Percentiles rank a stretch among this genome's conserved stretches.
Conservation (phyloP, 2,888 invertebrate genomes). For the Sceliomorpha sp. region DNA sequence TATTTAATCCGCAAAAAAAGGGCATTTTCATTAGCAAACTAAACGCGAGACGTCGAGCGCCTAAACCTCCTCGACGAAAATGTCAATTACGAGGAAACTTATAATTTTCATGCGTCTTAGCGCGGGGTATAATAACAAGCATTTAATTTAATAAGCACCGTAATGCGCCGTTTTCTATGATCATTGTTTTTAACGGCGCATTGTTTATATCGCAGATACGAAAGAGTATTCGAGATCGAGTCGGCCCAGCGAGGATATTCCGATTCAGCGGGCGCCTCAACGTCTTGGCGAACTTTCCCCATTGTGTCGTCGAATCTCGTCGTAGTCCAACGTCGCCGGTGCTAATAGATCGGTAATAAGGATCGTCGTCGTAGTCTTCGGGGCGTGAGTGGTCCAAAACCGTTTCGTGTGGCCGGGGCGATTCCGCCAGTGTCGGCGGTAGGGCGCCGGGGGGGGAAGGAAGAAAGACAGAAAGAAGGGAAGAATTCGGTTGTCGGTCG, state of each 20-base stretch:
- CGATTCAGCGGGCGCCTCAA: slow-evolving; percentile 8
- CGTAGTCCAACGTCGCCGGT: slow-evolving; percentile 1
- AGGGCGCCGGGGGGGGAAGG: too few relatives aligned
- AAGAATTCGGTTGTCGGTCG: slow-evolving; percentile 5
- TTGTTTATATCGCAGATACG: slow-evolving; percentile 35
- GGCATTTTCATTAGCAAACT: too few relatives aligned
- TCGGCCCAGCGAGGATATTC: slow-evolving; percentile 17
- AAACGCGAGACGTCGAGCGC: too few relatives aligned
- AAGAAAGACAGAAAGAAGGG: slow-evolving; percentile 2
- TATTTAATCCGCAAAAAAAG: too few relatives aligned
- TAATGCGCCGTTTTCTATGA: not conserved
- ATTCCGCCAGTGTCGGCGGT: not conserved
- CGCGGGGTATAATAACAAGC: too few relatives aligned
- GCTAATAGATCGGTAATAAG: slow-evolving; percentile 31
- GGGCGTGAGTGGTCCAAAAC: slow-evolving; percentile 9
- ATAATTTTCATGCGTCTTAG: too few relatives aligned
- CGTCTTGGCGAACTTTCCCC: slow-evolving; percentile 35
- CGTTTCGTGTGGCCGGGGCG: slow-evolving; percentile 10
- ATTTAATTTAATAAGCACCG: too few relatives aligned
- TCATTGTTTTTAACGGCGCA: slow-evolving; percentile 37
- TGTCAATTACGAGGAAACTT: too few relatives aligned
- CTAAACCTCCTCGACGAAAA: too few relatives aligned
- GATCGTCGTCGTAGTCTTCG: slow-evolving; percentile 28
- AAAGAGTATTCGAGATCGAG: slow-evolving; percentile 19
- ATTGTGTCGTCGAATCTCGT: slow-evolving; percentile 26